Percentiles rank a stretch among this genome's conserved stretches.
Evolutionary conservation across 2,888 invertebrate genomes (phyloP).

Genomic region (Morpho deidamia): DNA sequence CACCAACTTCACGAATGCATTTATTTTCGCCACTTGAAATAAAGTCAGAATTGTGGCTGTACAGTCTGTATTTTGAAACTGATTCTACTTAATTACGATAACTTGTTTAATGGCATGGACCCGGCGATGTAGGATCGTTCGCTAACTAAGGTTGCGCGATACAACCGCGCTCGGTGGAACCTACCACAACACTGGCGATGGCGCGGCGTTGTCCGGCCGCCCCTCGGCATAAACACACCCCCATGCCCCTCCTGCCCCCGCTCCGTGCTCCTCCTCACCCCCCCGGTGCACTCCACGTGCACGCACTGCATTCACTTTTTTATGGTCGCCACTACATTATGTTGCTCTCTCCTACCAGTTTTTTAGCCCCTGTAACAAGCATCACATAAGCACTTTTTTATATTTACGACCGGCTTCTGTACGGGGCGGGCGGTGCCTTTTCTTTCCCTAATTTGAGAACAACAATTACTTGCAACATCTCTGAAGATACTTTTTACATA

Average conservation of each 20-base stretch:
- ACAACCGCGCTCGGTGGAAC: constrained; percentile 70
- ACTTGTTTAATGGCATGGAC: constrained; percentile 45
- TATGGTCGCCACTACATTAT: constrained; percentile 73
- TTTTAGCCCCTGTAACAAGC: constrained; percentile 62
- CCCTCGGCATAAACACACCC: constrained; percentile 71
- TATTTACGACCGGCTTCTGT: constrained; percentile 66
- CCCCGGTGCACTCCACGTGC: constrained; percentile 59
- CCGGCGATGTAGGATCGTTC: constrained; percentile 54
- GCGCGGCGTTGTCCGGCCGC: constrained; percentile 52
- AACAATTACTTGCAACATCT: not conserved
- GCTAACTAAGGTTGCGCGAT: constrained; percentile 50
- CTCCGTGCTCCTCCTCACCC: constrained; percentile 27
- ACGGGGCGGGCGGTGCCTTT: constrained; percentile 50
- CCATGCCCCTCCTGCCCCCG: constrained; percentile 46
- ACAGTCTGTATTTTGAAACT: constrained; percentile 24
- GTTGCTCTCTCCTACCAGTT: constrained; percentile 66
- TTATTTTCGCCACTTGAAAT: constrained; percentile 52
- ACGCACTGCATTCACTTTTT: constrained; percentile 75
- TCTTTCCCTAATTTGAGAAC: constrained; percentile 60
- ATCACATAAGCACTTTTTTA: constrained; percentile 75
- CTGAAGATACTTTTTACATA: not conserved
- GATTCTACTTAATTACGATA: not conserved
- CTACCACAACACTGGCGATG: constrained; percentile 81
- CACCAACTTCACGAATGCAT: constrained; percentile 72
- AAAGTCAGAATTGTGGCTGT: constrained; percentile 9